Conservation (phyloP, 2,888 invertebrate genomes). For the Chaetoderma sp. region DNA sequence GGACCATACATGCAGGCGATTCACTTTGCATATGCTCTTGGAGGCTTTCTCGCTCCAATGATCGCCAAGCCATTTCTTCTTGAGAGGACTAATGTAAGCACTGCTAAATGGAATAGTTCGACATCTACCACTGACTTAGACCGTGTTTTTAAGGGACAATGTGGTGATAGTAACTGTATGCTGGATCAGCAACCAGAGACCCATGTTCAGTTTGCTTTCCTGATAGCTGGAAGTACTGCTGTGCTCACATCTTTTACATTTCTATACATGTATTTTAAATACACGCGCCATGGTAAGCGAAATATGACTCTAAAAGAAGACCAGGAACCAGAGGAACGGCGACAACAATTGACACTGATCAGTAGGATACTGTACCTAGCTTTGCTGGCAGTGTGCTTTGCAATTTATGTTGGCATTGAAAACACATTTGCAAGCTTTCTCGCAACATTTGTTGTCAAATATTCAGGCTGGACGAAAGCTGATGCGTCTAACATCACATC, state of each 20-base stretch:
- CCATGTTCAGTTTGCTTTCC: not conserved
- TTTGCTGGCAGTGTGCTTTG: not conserved
- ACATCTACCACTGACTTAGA: no score
- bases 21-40: conserved; percentile 70
- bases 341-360: no score
- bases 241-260: not conserved
- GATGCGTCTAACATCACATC: not conserved
- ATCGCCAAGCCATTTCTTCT: conserved; percentile 6
- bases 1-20: conserved; percentile 70
- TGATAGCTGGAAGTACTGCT: not conserved
- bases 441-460: not conserved
- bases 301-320: no score
- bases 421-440: not conserved
- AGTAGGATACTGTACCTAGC: not conserved
- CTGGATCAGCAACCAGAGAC: not conserved
- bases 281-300: no score
- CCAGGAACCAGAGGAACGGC: no score
- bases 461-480: not conserved
- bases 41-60: conserved; percentile 70
- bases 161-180: no score
- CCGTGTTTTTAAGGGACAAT: no score
- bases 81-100: no score
- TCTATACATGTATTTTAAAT: not conserved
- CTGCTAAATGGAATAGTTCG: no score
- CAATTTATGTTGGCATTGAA: conserved; percentile 1